Evolutionary conservation across 2,113 vertebrate species (phyloP), one percentile per base, ranked within the genome.

Genomic region (Polypterus senegalus): DNA sequence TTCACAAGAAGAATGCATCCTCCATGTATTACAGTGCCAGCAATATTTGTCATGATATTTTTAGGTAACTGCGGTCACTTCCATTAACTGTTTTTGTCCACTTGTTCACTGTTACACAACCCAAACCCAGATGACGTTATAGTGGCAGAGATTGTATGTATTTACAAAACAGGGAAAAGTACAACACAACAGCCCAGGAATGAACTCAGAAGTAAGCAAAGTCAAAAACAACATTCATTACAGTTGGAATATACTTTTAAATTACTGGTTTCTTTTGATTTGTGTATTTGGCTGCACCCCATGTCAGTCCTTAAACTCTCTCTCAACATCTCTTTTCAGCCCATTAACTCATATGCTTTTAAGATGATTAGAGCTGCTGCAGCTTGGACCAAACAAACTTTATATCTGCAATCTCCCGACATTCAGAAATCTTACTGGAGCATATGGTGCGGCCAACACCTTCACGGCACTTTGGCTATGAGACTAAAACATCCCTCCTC

Each of bases 101-200:
- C 27, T 27, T 27, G 27, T 27, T 27, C 27, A 27, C 27, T 27
- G 27, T 27, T 27, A 27, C 27, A 27, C 27, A 27, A 27, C 27
- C 27, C 27, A 27, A 2, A 27, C 27, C 27, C 27, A 27, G 27
- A 27, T 27, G 27, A 27, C 27, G 27, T 27, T 27, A 27, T 27
- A 27, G 27, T 27, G 27, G 27, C 27, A 27, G 27, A 27, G 27
- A 27, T 27, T 27, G 27, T 2, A 27, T 27, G 27, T 27, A 27
- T 27, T 27, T 27, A 27, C 27, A 27, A 27, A 27, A 27, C 27
- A 27, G 27, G 27, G 27, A 27, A 27, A 98, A 94, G 88, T 98
- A 98, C 89, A 97, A 93, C 92, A 97, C 89, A 94, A 95, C 92
- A 88, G 96, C 95, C 85, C 92, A 92, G 84, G 95, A 98, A 89